Evolutionary conservation across 37 sponge, comb jelly and placozoan species (phyloP).

Genomic region (Chondrosia reniformis): DNA sequence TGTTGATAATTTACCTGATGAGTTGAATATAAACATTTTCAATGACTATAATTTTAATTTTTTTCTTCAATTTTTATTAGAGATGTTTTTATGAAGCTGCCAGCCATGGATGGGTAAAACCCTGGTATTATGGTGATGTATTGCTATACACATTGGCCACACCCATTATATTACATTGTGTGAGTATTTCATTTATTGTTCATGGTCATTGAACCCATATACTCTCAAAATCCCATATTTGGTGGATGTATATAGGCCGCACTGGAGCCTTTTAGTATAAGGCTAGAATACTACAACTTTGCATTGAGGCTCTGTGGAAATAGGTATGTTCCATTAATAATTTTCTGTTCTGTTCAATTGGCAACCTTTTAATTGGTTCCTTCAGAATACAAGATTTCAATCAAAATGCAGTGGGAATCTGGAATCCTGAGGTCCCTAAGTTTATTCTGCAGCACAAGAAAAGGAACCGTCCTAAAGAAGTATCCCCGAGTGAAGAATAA

Average conservation of each 20-base stretch:
- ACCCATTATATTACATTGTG: conserved; percentile 47
- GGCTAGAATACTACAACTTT: conserved; percentile 34
- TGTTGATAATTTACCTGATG: too few relatives aligned
- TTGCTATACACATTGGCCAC: conserved; percentile 39
- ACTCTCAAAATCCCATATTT: too few relatives aligned
- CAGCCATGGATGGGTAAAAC: conserved; percentile 21
- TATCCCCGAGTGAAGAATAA: not conserved
- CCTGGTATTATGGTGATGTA: conserved; percentile 46
- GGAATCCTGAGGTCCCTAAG: not conserved
- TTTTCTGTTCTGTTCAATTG: not conserved
- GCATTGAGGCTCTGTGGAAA: not conserved
- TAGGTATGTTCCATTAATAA: not conserved
- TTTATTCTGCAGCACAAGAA: not conserved
- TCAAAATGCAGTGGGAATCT: not conserved
- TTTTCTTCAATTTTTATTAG: not conserved
- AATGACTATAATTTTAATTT: not conserved
- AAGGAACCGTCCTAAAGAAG: too few relatives aligned
- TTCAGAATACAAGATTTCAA: not conserved
- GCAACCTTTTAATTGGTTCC: not conserved
- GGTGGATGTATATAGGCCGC: conserved; percentile 27
- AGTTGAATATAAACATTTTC: too few relatives aligned
- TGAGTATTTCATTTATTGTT: conserved; percentile 14
- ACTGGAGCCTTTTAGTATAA: conserved; percentile 44
- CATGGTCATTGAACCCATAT: too few relatives aligned
- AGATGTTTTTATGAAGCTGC: conserved; percentile 40